Conservation (phyloP, 2,888 invertebrate genomes). For the Anthophora plumipes region DNA sequence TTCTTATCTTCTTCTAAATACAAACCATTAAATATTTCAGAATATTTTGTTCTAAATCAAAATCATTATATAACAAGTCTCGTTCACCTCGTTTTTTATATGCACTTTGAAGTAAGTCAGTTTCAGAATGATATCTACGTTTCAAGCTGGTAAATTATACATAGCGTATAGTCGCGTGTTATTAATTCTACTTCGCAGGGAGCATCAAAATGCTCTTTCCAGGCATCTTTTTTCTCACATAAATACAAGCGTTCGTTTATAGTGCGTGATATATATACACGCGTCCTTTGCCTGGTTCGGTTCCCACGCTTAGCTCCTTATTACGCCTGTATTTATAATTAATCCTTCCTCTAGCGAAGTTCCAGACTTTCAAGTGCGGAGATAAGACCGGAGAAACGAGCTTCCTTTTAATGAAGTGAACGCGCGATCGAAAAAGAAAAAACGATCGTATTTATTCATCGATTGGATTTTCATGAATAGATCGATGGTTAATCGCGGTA, state of each 20-base stretch:
- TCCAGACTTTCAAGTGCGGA: constrained; percentile 28
- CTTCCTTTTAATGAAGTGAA: constrained; percentile 5
- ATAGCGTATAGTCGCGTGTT: constrained; percentile 28
- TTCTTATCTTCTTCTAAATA: neutral
- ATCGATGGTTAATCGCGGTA: neutral
- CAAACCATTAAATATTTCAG: neutral
- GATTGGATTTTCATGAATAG: neutral
- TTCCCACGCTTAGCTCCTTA: constrained; percentile 78
- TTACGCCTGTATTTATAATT: constrained; percentile 77
- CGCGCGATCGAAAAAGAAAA: neutral
- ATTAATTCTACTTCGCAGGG: constrained; percentile 48
- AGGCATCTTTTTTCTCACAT: constrained; percentile 64
- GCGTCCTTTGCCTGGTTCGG: constrained; percentile 65
- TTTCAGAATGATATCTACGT: neutral
- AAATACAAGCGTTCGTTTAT: constrained; percentile 37
- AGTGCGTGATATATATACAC: constrained; percentile 11
- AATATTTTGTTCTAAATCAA: neutral
- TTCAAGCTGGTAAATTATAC: constrained; percentile 1
- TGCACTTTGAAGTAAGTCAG: neutral
- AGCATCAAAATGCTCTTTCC: constrained; percentile 36
- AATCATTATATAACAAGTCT: too few species aligned
- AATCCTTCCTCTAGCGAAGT: constrained; percentile 61
- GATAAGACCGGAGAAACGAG: constrained; percentile 40
- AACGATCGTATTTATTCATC: neutral
- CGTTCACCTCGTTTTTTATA: neutral